Conservation (phyloP, 2,797 vertebrate species). For the Hirundo rustica region DNA sequence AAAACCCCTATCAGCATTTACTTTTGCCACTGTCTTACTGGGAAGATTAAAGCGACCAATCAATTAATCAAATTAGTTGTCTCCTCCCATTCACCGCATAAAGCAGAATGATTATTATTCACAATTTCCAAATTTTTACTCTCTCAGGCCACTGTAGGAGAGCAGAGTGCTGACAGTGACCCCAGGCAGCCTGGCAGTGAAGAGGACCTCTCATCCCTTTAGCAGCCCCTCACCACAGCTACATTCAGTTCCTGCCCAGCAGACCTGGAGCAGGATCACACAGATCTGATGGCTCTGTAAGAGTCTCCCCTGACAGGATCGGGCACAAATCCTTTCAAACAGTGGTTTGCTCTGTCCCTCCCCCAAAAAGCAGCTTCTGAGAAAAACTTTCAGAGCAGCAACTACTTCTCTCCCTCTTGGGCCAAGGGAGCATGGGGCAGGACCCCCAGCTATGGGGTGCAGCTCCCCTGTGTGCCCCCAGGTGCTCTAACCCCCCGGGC, state of each 20-base stretch:
- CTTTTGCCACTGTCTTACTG: not conserved
- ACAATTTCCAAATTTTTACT: not conserved
- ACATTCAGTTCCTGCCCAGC: not conserved
- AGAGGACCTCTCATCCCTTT: not conserved
- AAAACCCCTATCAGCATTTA: not conserved
- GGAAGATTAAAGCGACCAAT: not conserved
- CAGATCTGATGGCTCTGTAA: not conserved
- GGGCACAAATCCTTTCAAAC: not conserved
- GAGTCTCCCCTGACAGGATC: not conserved
- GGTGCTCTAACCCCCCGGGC: not conserved
- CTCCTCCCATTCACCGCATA: not conserved
- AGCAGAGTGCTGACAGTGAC: not conserved
- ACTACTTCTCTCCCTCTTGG: not conserved
- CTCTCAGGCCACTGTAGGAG: rapidly evolving
- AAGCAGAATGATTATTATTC: not conserved
- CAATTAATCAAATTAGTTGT: not conserved
- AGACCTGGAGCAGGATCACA: not conserved
- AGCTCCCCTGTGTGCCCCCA: rapidly evolving
- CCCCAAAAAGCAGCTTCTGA: not conserved
- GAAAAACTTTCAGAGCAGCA: not conserved
- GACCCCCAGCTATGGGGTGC: not conserved
- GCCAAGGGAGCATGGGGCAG: not conserved
- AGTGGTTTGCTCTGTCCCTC: not conserved
- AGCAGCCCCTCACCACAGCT: not conserved
- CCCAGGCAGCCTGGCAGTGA: not conserved